Evolutionary conservation across 2,797 vertebrate species (phyloP).

Genomic region (Pseudocheirus occidentalis): DNA sequence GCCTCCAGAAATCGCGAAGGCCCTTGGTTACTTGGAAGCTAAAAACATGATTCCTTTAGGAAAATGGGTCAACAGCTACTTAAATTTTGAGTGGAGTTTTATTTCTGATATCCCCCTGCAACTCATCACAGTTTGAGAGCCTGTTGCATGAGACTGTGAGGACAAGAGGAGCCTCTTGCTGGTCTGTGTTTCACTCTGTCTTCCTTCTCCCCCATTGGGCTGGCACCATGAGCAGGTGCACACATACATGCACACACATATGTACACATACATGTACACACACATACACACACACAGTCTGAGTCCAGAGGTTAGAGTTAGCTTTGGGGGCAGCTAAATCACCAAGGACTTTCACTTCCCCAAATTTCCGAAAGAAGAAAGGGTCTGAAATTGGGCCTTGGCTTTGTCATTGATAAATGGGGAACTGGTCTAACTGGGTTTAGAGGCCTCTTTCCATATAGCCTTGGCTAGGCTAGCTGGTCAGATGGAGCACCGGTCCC

Average conservation of each 20-base stretch:
- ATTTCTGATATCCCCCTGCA: neutral
- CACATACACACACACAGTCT: neutral
- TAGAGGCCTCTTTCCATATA: neutral
- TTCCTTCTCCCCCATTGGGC: neutral
- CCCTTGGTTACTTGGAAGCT: neutral
- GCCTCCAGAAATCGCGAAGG: neutral
- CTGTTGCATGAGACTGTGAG: neutral
- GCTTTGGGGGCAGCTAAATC: neutral
- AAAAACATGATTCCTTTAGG: neutral
- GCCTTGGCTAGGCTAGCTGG: neutral
- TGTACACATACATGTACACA: no score
- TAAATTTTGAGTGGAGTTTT: neutral
- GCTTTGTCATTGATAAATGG: no score
- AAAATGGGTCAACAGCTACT: rapidly evolving
- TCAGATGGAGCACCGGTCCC: neutral
- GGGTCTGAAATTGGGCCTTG: no score
- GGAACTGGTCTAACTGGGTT: no score
- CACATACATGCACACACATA: neutral
- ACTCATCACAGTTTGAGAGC: neutral
- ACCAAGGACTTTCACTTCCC: neutral
- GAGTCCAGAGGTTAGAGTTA: neutral
- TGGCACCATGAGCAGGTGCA: neutral
- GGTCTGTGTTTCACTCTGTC: neutral
- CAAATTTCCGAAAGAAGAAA: no score
- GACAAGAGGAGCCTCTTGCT: neutral